phyloP scores from a whole-genome alignment of 1,140 invertebrate species.

The Pomacea maculata region DNA sequence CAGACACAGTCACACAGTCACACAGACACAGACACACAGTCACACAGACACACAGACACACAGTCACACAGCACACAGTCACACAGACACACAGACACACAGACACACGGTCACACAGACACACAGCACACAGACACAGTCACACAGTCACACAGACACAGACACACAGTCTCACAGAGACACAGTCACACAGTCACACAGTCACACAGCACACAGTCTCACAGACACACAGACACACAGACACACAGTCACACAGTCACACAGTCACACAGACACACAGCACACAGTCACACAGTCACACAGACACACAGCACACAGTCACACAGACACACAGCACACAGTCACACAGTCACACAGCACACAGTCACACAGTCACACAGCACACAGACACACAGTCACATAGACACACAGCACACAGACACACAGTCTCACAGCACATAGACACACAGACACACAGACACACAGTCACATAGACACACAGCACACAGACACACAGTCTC shows the following conservation, averaged over 20 bases:
- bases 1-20: neutral
- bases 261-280: neutral
- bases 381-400: no score
- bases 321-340: neutral
- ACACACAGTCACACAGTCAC: neutral
- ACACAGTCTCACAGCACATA: no score
- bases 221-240: conserved; percentile 3
- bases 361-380: no score
- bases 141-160: no score
- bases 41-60: neutral
- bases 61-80: neutral
- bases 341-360: no score
- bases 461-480: neutral
- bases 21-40: neutral
- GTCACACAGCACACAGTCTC: neutral
- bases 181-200: neutral
- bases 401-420: no score
- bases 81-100: conserved; percentile 8
- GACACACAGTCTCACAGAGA: no score
- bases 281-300: neutral
- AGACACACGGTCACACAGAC: conserved; percentile 4
- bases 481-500: neutral
- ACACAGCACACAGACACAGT: neutral
- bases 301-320: neutral
- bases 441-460: no score